Evolutionary conservation across 2,888 invertebrate genomes (phyloP).

Genomic region (Andrena minutula): DNA sequence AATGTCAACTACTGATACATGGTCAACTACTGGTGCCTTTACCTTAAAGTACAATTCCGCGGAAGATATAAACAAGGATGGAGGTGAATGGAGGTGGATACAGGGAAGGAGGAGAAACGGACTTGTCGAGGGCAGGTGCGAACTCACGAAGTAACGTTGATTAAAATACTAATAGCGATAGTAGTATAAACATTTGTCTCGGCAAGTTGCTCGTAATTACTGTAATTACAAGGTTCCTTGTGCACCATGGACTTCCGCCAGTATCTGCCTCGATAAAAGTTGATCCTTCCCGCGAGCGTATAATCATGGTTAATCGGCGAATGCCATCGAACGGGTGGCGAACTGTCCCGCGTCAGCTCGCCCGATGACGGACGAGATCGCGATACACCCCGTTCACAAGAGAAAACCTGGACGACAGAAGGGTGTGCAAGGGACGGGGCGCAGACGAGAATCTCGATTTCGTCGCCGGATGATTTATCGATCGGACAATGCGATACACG

Average conservation of each 20-base stretch:
- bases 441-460: constrained; percentile 38
- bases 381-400: not conserved
- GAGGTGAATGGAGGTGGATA: not conserved
- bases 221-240: constrained; percentile 13
- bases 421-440: too few species aligned
- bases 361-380: constrained; percentile 3
- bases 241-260: not conserved
- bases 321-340: not conserved
- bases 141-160: constrained; percentile 5
- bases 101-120: constrained; percentile 4
- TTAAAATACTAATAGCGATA: constrained; percentile 34
- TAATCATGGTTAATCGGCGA: constrained; percentile 25
- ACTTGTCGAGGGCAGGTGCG: constrained; percentile 39
- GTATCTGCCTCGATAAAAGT: constrained; percentile 10
- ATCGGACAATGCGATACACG: constrained; percentile 77
- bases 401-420: not conserved
- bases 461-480: constrained; percentile 69
- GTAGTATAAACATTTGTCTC: constrained; percentile 21
- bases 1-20: too few species aligned
- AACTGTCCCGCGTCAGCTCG: not conserved
- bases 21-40: too few species aligned
- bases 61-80: not conserved
- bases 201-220: constrained; percentile 17
- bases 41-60: not conserved
- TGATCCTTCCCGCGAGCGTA: not conserved